phyloP scores from a whole-genome alignment of 2,888 invertebrate species.

The Sepioteuthis lessoniana region DNA sequence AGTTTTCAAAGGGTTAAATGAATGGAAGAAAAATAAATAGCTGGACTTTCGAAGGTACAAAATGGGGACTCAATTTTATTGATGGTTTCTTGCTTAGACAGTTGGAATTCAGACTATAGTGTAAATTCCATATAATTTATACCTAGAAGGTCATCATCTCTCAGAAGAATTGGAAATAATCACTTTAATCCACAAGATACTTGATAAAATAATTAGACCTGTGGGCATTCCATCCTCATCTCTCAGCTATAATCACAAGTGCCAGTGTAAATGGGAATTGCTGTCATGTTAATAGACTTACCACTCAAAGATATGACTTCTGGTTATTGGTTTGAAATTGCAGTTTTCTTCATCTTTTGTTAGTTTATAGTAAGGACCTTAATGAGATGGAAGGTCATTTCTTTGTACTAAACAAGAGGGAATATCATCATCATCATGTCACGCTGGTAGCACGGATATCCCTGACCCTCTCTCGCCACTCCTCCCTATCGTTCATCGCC shows the following conservation, averaged over 20 bases:
- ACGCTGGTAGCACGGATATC: no score
- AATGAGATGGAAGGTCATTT: not conserved
- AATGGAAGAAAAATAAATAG: no score
- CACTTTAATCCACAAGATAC: not conserved
- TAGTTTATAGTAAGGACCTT: not conserved
- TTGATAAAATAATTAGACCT: conserved; percentile 4
- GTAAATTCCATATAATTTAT: not conserved
- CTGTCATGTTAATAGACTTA: not conserved
- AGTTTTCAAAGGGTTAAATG: no score
- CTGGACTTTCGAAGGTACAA: not conserved
- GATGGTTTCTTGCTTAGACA: not conserved
- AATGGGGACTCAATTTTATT: not conserved
- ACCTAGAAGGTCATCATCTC: not conserved
- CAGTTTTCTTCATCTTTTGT: not conserved
- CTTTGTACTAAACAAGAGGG: not conserved
- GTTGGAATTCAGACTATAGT: not conserved
- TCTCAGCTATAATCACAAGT: not conserved
- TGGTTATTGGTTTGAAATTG: not conserved
- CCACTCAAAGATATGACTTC: not conserved
- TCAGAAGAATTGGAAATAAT: not conserved
- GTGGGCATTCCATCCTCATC: not conserved
- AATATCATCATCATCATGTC: not conserved
- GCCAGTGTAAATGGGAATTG: no score
- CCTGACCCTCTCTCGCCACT: no score
- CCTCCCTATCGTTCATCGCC: no score